phyloP scores from a whole-genome alignment of 2,113 vertebrate genomes.

The Circaetus gallicus region DNA sequence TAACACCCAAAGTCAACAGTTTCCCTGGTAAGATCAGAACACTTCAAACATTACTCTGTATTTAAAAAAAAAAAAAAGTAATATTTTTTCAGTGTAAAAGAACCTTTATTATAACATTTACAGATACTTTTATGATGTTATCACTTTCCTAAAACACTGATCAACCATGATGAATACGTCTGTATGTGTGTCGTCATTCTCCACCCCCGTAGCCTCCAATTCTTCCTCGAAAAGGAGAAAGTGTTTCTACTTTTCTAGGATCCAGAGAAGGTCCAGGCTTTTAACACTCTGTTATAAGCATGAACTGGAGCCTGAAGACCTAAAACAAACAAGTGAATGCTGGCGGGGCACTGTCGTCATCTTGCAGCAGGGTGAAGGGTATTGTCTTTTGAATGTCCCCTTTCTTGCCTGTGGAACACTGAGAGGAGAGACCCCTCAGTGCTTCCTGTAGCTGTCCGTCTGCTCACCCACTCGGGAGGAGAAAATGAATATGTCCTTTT shows the following conservation, averaged over 20 bases:
- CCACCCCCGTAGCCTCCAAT: neutral
- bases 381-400: neutral
- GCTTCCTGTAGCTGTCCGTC: neutral
- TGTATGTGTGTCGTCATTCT: neutral
- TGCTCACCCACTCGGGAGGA: neutral
- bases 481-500: neutral
- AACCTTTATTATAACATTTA: slow-evolving; percentile 33
- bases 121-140: neutral
- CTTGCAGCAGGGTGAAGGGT: neutral
- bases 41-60: slow-evolving; percentile 1
- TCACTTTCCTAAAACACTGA: neutral
- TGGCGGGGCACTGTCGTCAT: neutral
- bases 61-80: neutral
- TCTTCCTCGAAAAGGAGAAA: neutral
- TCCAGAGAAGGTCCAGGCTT: neutral
- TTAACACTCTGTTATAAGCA: neutral
- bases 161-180: neutral
- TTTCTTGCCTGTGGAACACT: neutral
- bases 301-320: neutral
- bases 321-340: neutral
- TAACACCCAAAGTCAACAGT: slow-evolving; percentile 61
- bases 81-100: neutral
- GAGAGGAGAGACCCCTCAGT: accelerated
- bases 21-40: slow-evolving; percentile 50
- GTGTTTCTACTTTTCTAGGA: neutral